Base-by-base conservation (phyloP, 2,113 vertebrate genomes). In the Oryzias melastigma region DNA sequence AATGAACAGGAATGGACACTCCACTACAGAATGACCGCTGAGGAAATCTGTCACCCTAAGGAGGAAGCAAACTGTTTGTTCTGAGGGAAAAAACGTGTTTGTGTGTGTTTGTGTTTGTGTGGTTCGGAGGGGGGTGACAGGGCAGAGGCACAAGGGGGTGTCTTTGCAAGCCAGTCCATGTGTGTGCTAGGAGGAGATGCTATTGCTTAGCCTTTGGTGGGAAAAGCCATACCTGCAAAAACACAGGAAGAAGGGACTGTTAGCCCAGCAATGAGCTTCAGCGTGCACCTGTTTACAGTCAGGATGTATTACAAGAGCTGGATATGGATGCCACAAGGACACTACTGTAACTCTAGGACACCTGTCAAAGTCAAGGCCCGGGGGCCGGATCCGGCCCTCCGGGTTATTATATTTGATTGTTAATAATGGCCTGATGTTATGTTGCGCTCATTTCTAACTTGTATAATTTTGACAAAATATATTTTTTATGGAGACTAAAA, bases 171-270 rank as follows among this genome's bases (percentile, higher is more conserved):
- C 83, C 88, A 90, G 88, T 90, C 88, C 88, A 14, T 85, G 81
- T 81, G 82, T 81, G 83, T 84, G 75, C 77, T 80, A 82, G 68
- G 69, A 72, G 58, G 81, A 71, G 65, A 70, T 79, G 77, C 80
- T 87, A 86, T 81, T 91, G 93, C 83, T 87, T 96, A 99, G 95
- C 97, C 97, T 95, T 99, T 99, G 94, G 97, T 97, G 93, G 95
- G 96, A 94, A 98, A 99, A 95, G 96, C 97, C 97, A 99, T 98
- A 98, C 96, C 97, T 99, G 92, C 93, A 94, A 94, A 87, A 93
- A 94, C 94, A 95, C 95, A 95, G 93, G 94, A 90, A 95, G 94
- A 95, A 92, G 93, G 95, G 92, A 95, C 91, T 92, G 92, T 95
- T 94, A 96, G 92, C 91, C 88, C 91, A 86, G 91, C 88, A 90